Percentiles rank a stretch among this genome's conserved stretches.
Conservation (phyloP, 2,797 vertebrate species). For the Euthynnus affinis region DNA sequence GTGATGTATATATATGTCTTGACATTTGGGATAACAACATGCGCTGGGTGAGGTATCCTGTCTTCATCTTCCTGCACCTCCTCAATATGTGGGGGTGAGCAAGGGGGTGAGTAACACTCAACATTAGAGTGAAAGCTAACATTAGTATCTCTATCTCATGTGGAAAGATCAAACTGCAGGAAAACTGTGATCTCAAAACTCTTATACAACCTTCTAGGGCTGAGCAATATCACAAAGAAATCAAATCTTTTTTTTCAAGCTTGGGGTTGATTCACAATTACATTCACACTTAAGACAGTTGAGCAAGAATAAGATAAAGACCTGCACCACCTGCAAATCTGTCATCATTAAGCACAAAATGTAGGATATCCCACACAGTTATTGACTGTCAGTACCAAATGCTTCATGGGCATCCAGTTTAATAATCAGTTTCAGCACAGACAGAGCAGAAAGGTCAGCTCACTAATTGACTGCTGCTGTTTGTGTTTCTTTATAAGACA, state of each 20-base stretch:
- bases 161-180: constrained; percentile 18
- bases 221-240: too few relatives aligned
- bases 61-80: constrained; percentile 4
- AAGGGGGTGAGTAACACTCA: constrained; percentile 7
- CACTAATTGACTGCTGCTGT: neutral
- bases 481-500: neutral
- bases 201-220: neutral
- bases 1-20: neutral
- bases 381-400: too few relatives aligned
- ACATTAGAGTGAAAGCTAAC: constrained; percentile 18
- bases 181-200: neutral
- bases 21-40: neutral
- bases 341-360: neutral
- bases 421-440: too few relatives aligned
- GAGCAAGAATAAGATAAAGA: neutral
- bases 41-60: neutral
- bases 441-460: neutral
- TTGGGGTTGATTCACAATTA: too few relatives aligned
- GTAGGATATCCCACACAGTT: neutral
- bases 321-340: neutral
- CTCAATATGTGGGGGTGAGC: constrained; percentile 3
- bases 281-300: too few relatives aligned
- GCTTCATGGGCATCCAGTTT: too few relatives aligned
- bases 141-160: constrained; percentile 26
- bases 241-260: too few relatives aligned